Evolutionary conservation across 2,113 vertebrate genomes (phyloP), one percentile per base, ranked within the genome.

Genomic region (Aepyceros melampus): DNA sequence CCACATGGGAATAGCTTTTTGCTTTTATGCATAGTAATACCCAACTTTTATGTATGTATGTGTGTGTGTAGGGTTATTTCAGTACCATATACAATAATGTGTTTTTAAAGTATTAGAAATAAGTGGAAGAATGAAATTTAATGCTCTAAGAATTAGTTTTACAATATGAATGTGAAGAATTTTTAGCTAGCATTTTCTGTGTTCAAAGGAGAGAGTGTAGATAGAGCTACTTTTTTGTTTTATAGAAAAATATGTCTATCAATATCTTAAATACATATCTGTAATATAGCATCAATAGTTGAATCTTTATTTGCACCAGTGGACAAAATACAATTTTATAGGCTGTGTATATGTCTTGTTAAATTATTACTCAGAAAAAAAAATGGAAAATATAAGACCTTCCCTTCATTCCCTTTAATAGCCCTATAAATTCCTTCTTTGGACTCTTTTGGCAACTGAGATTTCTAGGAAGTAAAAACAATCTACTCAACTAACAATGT

Each of bases 391-490:
- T 88, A 14, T 62, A 78, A 45, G 45, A 51, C 47, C 13, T 87
- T 95, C 33, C 27, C 27, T 87, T 51, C 12, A 45, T 94, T 79
- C n/a, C 17, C 33, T 58, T 95, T 81, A 89, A 40, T 4, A 83
- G 36, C 55, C 17, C 45, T 95, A 86, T 60, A 87, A 84, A 95
- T 89, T 94, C 9, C 47, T 86, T 95, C 58, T 89, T 94, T 87
- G 49, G 6, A 17, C 67, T 82, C 78, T 89, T 67, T 53, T 74
- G 51, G 27, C 56, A 87, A 45, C 14, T 82, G 79, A 93, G 23
- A 71, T 88, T 96, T 92, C 67, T 93, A 60, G 43, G 71, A 97
- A 83, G 25, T 95, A 53, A 94, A 83, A 87, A 19, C 92, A 78
- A 9, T 31, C 64, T 91, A 17, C 49, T 90, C 36, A 71, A 62